Conservation (phyloP, 2,888 invertebrate species). For the Macrosiphum euphorbiae region DNA sequence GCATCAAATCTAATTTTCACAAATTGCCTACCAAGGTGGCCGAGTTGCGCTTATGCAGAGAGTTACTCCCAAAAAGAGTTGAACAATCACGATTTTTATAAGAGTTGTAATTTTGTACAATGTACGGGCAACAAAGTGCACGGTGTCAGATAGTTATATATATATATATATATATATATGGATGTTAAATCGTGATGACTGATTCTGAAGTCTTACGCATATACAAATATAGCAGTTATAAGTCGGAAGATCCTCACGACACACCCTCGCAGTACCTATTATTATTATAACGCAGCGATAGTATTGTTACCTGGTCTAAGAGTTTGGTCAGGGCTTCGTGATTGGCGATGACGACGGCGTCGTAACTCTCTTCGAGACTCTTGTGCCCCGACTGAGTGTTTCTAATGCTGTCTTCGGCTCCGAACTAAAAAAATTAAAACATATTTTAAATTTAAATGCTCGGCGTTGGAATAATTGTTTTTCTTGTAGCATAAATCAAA, state of each 20-base stretch:
- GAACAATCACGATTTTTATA: too few relatives aligned
- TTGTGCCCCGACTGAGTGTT: conserved; percentile 87
- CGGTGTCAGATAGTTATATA: too few relatives aligned
- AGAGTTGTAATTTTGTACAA: too few relatives aligned
- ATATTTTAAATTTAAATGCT: neutral
- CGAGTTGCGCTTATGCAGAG: too few relatives aligned
- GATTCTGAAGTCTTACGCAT: neutral
- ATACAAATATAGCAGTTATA: neutral
- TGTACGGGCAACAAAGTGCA: too few relatives aligned
- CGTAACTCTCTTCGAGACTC: conserved; percentile 90
- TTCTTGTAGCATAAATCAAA: neutral
- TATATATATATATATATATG: neutral
- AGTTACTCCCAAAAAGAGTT: too few relatives aligned
- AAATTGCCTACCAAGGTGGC: too few relatives aligned
- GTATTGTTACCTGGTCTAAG: conserved; percentile 83
- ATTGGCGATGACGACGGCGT: conserved; percentile 89
- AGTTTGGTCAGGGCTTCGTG: conserved; percentile 91
- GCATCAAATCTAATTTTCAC: too few relatives aligned
- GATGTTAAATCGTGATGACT: neutral
- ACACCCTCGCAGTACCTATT: too few relatives aligned
- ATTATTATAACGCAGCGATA: conserved; percentile 61
- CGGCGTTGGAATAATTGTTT: neutral
- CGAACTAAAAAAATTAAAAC: conserved; percentile 1
- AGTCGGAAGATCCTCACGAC: neutral
- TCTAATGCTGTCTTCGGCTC: conserved; percentile 70